Conservation (phyloP, 2,888 invertebrate species). For the Helobdella robusta region DNA sequence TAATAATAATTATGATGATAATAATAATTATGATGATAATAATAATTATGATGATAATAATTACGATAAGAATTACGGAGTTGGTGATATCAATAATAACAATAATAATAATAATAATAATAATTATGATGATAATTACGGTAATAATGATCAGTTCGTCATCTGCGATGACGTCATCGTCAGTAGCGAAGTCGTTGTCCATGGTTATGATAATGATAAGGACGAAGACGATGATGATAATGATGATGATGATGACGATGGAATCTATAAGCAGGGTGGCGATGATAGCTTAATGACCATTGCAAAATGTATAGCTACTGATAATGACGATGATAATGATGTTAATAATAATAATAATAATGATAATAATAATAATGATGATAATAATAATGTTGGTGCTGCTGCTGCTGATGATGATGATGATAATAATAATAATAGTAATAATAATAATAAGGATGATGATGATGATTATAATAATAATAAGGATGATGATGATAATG, state of each 20-base stretch:
- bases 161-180: too few species aligned
- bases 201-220: background rate
- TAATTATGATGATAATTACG: too few species aligned
- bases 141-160: too few species aligned
- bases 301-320: background rate
- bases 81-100: too few species aligned
- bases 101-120: too few species aligned
- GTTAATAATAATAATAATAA: background rate
- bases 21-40: background rate
- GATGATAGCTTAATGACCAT: background rate
- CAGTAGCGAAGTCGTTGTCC: too few species aligned
- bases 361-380: background rate
- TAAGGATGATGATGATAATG: background rate
- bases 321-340: background rate
- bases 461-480: too few species aligned
- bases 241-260: slow-evolving; percentile 14
- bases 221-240: background rate
- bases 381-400: background rate
- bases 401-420: too few species aligned
- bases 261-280: background rate
- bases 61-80: background rate
- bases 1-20: background rate
- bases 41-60: background rate
- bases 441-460: too few species aligned
- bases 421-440: too few species aligned